Base-by-base conservation (phyloP, 1,140 invertebrate species). In the Euborellia annulipes region DNA sequence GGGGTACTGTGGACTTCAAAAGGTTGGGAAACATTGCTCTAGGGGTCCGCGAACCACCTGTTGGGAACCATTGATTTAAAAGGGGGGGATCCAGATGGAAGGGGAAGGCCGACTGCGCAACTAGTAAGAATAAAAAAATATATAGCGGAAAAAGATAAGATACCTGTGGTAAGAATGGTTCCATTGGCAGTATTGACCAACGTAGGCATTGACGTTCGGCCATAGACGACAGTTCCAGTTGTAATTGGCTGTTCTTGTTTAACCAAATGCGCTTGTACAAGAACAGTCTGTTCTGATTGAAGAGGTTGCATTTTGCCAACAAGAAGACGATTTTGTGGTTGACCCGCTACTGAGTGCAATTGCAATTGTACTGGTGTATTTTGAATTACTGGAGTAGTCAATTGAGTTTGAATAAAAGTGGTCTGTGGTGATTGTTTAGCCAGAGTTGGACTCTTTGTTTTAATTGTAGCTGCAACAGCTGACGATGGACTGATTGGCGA, bases 101-200 rank as follows among this genome's bases (percentile, higher is more conserved):
- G n/a, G n/a, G n/a, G n/a, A n/a, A n/a, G n/a, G n/a, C n/a, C n/a
- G n/a, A n/a, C n/a, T n/a, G n/a, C n/a, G n/a, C n/a, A n/a, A n/a
- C n/a, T n/a, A n/a, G n/a, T n/a, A n/a, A n/a, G n/a, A n/a, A n/a
- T n/a, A n/a, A n/a, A n/a, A n/a, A n/a, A n/a, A n/a, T n/a, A n/a
- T n/a, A n/a, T n/a, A n/a, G n/a, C n/a, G n/a, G n/a, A n/a, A n/a
- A n/a, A n/a, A n/a, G n/a, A n/a, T n/a, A n/a, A n/a, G n/a, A n/a
- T n/a, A 59, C 68, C 65, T 27, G 79, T 72, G 9, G 81, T 61
- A 41, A 82, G 63, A 23, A 79, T 69, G 9, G 70, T 69, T n/a
- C 71, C 71, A 59, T 62, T 71, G 37, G 64, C 66, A 36, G 71
- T 73, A 47, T 73, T 75, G 4, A 79, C 72, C 32, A 81, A 62